Evolutionary conservation across 2,888 invertebrate species (phyloP).

Genomic region (Apeira syringaria): DNA sequence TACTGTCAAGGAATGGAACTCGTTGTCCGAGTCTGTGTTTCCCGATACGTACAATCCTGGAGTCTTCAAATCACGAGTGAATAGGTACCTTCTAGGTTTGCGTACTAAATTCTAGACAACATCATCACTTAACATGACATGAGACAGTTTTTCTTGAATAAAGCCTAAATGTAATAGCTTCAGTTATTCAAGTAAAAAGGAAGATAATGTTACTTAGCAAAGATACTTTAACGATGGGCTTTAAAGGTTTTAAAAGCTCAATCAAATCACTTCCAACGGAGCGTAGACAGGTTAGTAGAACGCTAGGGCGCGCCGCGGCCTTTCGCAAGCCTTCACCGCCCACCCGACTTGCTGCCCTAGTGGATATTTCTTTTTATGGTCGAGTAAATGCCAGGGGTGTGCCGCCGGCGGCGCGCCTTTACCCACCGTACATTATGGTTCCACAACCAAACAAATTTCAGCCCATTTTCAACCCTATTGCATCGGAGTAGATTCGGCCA

Average conservation of each 20-base stretch:
- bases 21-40: too few species aligned
- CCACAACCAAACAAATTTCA: background rate
- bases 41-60: too few species aligned
- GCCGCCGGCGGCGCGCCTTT: constrained; percentile 66
- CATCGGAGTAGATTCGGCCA: background rate
- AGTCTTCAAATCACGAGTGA: too few species aligned
- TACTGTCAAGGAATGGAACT: too few species aligned
- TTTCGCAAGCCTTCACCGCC: constrained; percentile 63
- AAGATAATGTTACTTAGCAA: background rate
- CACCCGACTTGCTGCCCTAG: constrained; percentile 60
- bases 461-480: background rate
- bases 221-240: constrained; percentile 6
- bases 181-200: background rate
- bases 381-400: constrained; percentile 80
- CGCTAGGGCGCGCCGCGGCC: constrained; percentile 73
- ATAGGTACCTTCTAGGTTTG: too few species aligned
- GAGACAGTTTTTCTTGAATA: too few species aligned
- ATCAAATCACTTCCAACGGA: constrained; percentile 9
- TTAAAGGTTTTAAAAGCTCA: constrained; percentile 19
- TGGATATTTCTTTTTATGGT: constrained; percentile 81
- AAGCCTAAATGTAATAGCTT: too few species aligned
- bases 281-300: constrained; percentile 68
- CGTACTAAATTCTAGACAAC: too few species aligned
- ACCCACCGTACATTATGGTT: constrained; percentile 40
- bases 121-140: too few species aligned